phyloP scores from a whole-genome alignment of 2,888 invertebrate genomes.

The Bruchidius siliquastri region DNA sequence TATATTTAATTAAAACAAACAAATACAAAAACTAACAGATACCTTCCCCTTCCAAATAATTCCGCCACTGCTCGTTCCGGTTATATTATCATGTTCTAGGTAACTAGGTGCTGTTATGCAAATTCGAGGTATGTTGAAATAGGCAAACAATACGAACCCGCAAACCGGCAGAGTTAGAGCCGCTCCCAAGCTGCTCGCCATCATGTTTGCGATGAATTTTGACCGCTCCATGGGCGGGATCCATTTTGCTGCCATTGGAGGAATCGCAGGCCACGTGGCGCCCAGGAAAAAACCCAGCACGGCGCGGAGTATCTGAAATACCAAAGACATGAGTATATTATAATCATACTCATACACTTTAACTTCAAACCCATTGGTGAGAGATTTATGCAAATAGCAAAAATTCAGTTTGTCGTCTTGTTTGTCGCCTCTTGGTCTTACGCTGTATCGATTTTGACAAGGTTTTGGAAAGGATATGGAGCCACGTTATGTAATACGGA shows the following conservation, averaged over 20 bases:
- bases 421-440: too few species aligned
- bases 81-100: not conserved
- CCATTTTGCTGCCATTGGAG: slow-evolving; percentile 90
- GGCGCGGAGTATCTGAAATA: slow-evolving; percentile 56
- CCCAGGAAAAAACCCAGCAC: slow-evolving; percentile 56
- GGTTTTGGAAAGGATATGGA: too few species aligned
- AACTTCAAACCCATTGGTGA: too few species aligned
- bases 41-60: too few species aligned
- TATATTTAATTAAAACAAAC: too few species aligned
- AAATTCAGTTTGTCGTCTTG: too few species aligned
- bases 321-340: not conserved
- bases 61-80: not conserved
- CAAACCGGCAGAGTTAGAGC: slow-evolving; percentile 86
- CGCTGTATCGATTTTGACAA: too few species aligned
- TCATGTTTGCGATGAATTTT: slow-evolving; percentile 89
- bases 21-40: too few species aligned
- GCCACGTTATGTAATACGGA: too few species aligned
- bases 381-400: too few species aligned
- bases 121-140: slow-evolving; percentile 74
- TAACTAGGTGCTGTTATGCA: not conserved
- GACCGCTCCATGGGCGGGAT: slow-evolving; percentile 91
- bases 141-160: slow-evolving; percentile 81
- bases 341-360: too few species aligned
- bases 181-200: slow-evolving; percentile 89
- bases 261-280: slow-evolving; percentile 91